Evolutionary conservation across 2,888 invertebrate species (phyloP).

Genomic region (Plagiodera versicolora): DNA sequence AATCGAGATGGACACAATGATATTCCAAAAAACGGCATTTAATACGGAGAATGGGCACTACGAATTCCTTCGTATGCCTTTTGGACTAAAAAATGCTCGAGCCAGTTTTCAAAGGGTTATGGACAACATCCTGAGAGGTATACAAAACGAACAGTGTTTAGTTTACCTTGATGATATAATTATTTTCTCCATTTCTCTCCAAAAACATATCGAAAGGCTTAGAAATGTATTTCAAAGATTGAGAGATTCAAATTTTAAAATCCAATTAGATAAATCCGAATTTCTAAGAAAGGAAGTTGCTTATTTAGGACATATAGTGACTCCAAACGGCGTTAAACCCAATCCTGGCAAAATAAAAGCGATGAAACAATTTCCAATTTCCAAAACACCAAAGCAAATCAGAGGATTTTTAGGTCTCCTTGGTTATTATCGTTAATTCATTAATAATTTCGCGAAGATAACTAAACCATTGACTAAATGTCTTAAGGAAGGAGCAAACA

Average conservation of each 20-base stretch:
- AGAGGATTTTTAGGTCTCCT: constrained; percentile 18
- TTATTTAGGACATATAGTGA: constrained; percentile 24
- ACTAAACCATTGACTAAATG: background rate
- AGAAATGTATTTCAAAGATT: constrained; percentile 18
- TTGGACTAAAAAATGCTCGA: constrained; percentile 25
- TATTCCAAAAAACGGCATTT: constrained; percentile 24
- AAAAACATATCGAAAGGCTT: constrained; percentile 19
- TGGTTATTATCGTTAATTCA: constrained; percentile 17
- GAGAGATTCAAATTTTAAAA: constrained; percentile 18
- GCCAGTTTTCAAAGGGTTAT: constrained; percentile 25
- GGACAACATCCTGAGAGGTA: constrained; percentile 22
- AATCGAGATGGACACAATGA: constrained; percentile 20
- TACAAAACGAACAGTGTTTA: constrained; percentile 18
- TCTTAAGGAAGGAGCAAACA: background rate
- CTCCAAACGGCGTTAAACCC: constrained; percentile 22
- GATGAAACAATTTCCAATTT: background rate
- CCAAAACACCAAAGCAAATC: constrained; percentile 12
- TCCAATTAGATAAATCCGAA: constrained; percentile 28
- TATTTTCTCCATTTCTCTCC: constrained; percentile 19
- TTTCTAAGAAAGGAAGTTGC: constrained; percentile 22
- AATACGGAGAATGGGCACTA: constrained; percentile 18
- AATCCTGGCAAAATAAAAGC: constrained; percentile 26
- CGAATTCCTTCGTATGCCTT: constrained; percentile 17
- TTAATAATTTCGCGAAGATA: background rate
- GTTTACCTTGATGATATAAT: constrained; percentile 22